phyloP scores from a whole-genome alignment of 2,888 invertebrate genomes.

The Celastrina argiolus region DNA sequence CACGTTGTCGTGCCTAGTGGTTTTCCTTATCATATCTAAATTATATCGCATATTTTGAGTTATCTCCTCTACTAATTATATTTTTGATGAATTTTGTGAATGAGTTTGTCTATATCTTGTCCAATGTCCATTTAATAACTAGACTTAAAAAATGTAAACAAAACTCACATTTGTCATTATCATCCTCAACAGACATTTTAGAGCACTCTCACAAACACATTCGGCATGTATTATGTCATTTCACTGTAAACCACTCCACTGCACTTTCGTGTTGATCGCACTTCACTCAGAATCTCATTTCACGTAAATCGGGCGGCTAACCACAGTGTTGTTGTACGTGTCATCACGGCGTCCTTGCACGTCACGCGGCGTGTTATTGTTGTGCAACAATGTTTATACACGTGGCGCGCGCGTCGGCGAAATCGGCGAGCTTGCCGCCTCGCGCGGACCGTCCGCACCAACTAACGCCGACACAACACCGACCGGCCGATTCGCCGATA shows the following conservation, averaged over 20 bases:
- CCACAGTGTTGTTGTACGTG: slow-evolving; percentile 28
- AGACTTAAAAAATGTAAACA: neutral
- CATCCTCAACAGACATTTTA: slow-evolving; percentile 19
- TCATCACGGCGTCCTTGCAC: slow-evolving; percentile 40
- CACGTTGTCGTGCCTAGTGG: no score
- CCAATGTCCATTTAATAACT: no score
- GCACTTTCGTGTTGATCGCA: neutral
- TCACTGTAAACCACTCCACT: neutral
- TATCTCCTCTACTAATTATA: no score
- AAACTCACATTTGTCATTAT: neutral
- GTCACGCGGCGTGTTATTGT: slow-evolving; percentile 65
- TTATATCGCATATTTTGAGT: no score
- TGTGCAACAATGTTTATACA: slow-evolving; percentile 75
- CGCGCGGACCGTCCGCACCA: slow-evolving; percentile 61
- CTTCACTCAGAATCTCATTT: neutral
- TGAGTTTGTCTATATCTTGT: no score
- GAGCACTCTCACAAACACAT: slow-evolving; percentile 37
- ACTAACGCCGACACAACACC: slow-evolving; percentile 62
- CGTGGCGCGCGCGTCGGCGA: slow-evolving; percentile 57
- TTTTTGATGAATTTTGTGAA: no score
- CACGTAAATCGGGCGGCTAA: slow-evolving; percentile 21
- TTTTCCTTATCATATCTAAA: no score
- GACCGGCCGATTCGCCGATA: slow-evolving; percentile 25
- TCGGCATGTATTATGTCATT: neutral
- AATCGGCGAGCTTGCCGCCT: slow-evolving; percentile 56